Conservation (phyloP, 2,113 vertebrate species). For the Anseranas semipalmata region DNA sequence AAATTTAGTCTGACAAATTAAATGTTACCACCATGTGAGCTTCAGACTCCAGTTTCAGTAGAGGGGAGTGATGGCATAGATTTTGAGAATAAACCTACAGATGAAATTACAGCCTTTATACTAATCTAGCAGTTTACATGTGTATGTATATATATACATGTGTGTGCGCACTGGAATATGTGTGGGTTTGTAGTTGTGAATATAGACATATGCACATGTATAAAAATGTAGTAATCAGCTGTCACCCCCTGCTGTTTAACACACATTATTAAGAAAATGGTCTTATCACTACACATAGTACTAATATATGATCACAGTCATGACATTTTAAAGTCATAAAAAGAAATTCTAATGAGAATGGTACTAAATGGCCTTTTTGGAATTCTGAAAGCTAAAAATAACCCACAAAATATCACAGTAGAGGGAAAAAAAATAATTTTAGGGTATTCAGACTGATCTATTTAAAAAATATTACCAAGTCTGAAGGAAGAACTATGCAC, state of each 20-base stretch:
- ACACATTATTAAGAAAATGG: neutral
- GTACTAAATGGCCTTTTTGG: neutral
- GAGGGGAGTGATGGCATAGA: neutral
- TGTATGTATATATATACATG: neutral
- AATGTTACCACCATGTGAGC: neutral
- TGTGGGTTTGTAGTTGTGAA: neutral
- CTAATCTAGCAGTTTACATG: neutral
- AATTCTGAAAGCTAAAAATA: neutral
- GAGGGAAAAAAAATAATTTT: neutral
- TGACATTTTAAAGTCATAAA: neutral
- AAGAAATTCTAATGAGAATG: neutral
- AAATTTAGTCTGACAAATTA: constrained; percentile 41
- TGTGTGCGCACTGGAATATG: neutral
- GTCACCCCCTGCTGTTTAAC: neutral
- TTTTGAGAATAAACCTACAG: neutral
- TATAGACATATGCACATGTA: neutral
- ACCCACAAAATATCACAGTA: neutral
- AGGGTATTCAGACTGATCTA: neutral
- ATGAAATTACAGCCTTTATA: constrained; percentile 39
- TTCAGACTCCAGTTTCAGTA: constrained; percentile 28
- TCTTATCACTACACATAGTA: neutral
- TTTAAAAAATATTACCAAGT: neutral
- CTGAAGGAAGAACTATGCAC: neutral
- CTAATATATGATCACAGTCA: neutral
- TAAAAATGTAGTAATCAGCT: neutral